phyloP scores from a whole-genome alignment of 2,888 invertebrate genomes.

The Drosophila setosimentum region DNA sequence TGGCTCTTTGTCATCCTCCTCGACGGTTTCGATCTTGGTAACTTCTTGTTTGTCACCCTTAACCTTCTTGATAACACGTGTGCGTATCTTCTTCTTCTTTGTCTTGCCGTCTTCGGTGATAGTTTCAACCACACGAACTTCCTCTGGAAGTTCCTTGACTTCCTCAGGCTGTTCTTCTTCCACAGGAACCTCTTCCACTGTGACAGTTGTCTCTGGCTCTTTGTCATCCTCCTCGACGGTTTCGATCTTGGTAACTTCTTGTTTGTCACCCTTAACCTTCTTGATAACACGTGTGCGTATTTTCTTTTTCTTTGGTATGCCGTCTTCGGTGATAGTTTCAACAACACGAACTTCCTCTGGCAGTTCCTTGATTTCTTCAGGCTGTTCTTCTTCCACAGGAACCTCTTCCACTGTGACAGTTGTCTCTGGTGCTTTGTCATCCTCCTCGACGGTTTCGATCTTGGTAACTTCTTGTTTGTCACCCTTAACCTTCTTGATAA shows the following conservation, averaged over 20 bases:
- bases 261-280: conserved; percentile 61
- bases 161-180: conserved; percentile 48
- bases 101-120: conserved; percentile 60
- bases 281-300: conserved; percentile 63
- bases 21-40: conserved; percentile 70
- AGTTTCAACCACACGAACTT: conserved; percentile 57
- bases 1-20: conserved; percentile 66
- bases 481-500: conserved; percentile 39
- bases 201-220: conserved; percentile 54
- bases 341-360: conserved; percentile 56
- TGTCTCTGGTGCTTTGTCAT: conserved; percentile 51
- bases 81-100: conserved; percentile 63
- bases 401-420: conserved; percentile 52
- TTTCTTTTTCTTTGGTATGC: conserved; percentile 53
- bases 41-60: conserved; percentile 71
- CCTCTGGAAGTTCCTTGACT: conserved; percentile 58
- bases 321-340: conserved; percentile 46
- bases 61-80: conserved; percentile 67
- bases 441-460: conserved; percentile 58
- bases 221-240: conserved; percentile 65
- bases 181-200: conserved; percentile 48
- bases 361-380: conserved; percentile 39
- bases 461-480: conserved; percentile 35
- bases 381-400: conserved; percentile 33
- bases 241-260: conserved; percentile 63